Percentiles rank a stretch among this genome's conserved stretches.
phyloP scores from a whole-genome alignment of 2,797 vertebrate genomes.

The Malurus leucopterus region DNA sequence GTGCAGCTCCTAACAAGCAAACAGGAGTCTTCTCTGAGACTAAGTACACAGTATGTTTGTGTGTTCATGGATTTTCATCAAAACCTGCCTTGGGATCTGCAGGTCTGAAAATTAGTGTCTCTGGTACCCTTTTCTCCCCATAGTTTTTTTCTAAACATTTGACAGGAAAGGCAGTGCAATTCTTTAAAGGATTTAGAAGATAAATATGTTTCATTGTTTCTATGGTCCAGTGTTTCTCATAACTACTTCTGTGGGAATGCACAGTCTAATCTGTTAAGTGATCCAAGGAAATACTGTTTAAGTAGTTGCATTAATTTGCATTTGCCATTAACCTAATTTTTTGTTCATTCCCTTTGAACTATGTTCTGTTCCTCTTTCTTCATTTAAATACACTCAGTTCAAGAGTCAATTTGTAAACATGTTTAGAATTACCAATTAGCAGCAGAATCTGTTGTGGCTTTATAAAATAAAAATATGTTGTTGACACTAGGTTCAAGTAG shows the following conservation, averaged over 20 bases:
- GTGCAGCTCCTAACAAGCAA: not conserved
- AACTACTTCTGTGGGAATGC: not conserved
- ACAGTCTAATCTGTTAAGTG: not conserved
- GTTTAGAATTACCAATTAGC: not conserved
- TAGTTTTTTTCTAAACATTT: not conserved
- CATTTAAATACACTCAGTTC: not conserved
- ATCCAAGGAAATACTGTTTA: not conserved
- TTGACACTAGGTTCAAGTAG: constrained; percentile 20
- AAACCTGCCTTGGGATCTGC: not conserved
- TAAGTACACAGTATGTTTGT: not conserved
- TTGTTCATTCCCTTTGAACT: not conserved
- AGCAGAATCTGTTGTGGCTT: constrained; percentile 26
- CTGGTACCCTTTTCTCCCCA: fast-evolving
- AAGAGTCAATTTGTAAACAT: not conserved
- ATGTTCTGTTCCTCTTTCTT: not conserved
- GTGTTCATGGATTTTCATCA: not conserved
- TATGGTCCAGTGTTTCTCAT: not conserved
- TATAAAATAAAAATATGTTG: not conserved
- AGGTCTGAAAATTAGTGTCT: not conserved
- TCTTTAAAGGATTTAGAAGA: not conserved
- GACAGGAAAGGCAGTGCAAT: not conserved
- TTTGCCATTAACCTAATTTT: not conserved
- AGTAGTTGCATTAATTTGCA: not conserved
- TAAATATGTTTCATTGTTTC: not conserved
- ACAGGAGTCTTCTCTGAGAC: not conserved